These are phyloP conservation scores for Drosophila rhopaloa DNA, from an alignment of 1,140 invertebrate species.

Conservation along the genomic window DNA sequence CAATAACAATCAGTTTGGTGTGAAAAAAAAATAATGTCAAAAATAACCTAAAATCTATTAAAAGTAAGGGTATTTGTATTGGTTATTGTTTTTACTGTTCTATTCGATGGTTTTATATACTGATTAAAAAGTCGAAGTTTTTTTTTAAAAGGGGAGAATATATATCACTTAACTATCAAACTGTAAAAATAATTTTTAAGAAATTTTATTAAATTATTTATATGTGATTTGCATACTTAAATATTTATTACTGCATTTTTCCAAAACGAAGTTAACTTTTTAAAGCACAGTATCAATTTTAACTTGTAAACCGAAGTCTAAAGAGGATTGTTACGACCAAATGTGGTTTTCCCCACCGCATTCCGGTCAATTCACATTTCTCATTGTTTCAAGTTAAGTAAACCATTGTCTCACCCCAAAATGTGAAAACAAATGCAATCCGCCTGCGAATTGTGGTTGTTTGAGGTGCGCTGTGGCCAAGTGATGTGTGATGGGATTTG, in stretches of 20 bases:
- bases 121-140: too few relatives aligned
- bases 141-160: too few relatives aligned
- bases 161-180: too few relatives aligned
- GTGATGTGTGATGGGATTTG: conserved; percentile 12
- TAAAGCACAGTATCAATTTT: neutral
- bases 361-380: conserved; percentile 52
- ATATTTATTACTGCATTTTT: neutral
- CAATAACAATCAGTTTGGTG: too few relatives aligned
- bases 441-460: conserved; percentile 32
- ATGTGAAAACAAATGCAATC: conserved; percentile 38
- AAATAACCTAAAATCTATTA: too few relatives aligned
- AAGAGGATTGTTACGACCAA: conserved; percentile 1
- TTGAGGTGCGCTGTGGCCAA: conserved; percentile 13
- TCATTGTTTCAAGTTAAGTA: conserved; percentile 57
- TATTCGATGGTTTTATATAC: too few relatives aligned
- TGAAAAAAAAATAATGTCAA: too few relatives aligned
- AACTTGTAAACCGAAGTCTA: neutral
- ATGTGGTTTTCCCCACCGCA: conserved; percentile 29
- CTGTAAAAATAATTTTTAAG: too few relatives aligned
- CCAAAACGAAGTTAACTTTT: neutral
- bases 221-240: too few relatives aligned
- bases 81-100: too few relatives aligned
- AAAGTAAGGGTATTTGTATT: too few relatives aligned
- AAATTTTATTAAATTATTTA: too few relatives aligned
- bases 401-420: conserved; percentile 6